Evolutionary conservation across 2,888 invertebrate genomes (phyloP).

Genomic region (Ophonus ardosiacus): DNA sequence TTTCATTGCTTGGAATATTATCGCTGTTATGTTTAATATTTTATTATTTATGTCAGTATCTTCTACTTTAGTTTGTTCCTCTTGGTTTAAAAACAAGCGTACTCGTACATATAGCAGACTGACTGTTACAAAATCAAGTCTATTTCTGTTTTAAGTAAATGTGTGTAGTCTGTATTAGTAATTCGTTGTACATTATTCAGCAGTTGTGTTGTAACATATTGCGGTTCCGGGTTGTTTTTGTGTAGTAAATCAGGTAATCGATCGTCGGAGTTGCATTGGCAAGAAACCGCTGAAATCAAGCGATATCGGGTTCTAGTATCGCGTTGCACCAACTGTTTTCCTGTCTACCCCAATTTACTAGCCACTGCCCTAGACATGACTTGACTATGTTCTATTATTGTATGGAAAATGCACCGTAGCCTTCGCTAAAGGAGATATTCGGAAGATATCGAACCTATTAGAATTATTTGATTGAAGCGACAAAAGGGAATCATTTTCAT

Average conservation of each 20-base stretch:
- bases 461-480: too few species aligned
- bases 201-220: not conserved
- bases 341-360: not conserved
- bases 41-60: too few species aligned
- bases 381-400: not conserved
- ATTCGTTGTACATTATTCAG: not conserved
- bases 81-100: too few species aligned
- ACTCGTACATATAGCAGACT: too few species aligned
- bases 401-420: not conserved
- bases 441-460: too few species aligned
- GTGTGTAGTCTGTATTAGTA: not conserved
- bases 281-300: conserved; percentile 40
- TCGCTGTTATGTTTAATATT: too few species aligned
- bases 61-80: too few species aligned
- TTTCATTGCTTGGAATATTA: too few species aligned
- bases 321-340: conserved; percentile 19
- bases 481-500: too few species aligned
- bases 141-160: not conserved
- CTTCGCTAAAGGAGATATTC: too few species aligned
- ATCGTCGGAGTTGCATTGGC: not conserved
- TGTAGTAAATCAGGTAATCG: conserved; percentile 10
- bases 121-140: too few species aligned
- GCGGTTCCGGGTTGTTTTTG: not conserved
- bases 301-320: conserved; percentile 3
- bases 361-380: not conserved